Evolutionary conservation across 2,113 vertebrate species (phyloP), one percentile per base, ranked within the genome.

Genomic region (Pampusana beccarii): DNA sequence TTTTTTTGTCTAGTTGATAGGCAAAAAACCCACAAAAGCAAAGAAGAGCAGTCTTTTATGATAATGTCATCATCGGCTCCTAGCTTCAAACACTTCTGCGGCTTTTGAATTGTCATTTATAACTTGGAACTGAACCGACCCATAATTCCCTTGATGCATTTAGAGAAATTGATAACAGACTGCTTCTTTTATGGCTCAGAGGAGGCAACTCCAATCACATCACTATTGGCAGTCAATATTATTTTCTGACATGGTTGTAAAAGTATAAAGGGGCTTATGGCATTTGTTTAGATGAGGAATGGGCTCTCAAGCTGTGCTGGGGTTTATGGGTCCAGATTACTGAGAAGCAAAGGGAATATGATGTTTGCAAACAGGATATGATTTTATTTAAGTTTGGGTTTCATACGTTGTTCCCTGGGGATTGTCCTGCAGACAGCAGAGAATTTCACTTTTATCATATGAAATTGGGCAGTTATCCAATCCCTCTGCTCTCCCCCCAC

Each of bases 101-200:
- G 97, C 98, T 98, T 98, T 98, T 98, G 98, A 98, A 98, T 98
- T 98, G 99, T 99, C 98, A 98, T 98, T 99, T 98, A 99, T 98
- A 98, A 98, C 98, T 99, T 98, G 98, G 98, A 99, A 92, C 97
- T 96, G 97, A 98, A 97, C 94, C 96, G 95, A 97, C 97, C 97
- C 95, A 96, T 97, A 98, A 98, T 98, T 98, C 98, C 97, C 97
- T 93, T 94, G 98, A 98, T 98, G 98, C 97, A 97, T 97, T 98
- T 98, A 96, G 94, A 97, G 95, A 98, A 99, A 99, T 98, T 98
- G 98, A 99, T 98, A 98, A 98, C 99, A 99, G 98, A 99, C 98
- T 98, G 93, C 96, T 95, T 97, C 97, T 98, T 98, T 97, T 98
- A 97, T 98, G 96, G 97, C 98, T 98, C 86, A 93, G 96, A 98